phyloP scores from a whole-genome alignment of 2,113 vertebrate genomes.

The Rhipidura dahli region DNA sequence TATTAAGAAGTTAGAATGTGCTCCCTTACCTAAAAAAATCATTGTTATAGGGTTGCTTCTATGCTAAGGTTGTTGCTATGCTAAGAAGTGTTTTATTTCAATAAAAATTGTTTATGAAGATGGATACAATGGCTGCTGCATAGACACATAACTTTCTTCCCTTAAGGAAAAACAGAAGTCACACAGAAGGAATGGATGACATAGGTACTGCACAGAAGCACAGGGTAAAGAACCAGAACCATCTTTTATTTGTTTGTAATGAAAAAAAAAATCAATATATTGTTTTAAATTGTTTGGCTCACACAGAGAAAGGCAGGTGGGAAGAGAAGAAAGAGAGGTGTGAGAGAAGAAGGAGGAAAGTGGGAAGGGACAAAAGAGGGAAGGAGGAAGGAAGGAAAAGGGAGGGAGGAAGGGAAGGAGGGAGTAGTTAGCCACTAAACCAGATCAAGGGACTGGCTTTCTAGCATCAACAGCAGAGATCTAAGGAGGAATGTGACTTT shows the following conservation, averaged over 20 bases:
- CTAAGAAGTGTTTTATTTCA: not conserved
- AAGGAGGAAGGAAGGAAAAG: not conserved
- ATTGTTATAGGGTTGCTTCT: not conserved
- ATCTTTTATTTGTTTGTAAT: not conserved
- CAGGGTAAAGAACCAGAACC: not conserved
- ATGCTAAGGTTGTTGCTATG: not conserved
- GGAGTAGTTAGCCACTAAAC: not conserved
- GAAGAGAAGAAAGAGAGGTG: not conserved
- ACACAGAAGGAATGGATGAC: not conserved
- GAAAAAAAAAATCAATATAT: not conserved
- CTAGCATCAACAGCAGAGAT: not conserved
- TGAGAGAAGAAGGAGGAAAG: not conserved
- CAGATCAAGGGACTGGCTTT: not conserved
- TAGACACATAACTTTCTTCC: not conserved
- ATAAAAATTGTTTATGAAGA: not conserved
- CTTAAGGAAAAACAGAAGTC: not conserved
- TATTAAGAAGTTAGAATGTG: not conserved
- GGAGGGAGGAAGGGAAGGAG: not conserved
- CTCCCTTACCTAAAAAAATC: not conserved
- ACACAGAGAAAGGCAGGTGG: not conserved
- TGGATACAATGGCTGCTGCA: not conserved
- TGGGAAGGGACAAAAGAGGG: not conserved
- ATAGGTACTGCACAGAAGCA: not conserved
- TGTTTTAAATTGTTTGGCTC: not conserved
- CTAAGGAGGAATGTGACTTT: conserved; percentile 17